Evolutionary conservation across 2,797 vertebrate genomes (phyloP), one percentile per base, ranked within the genome.

Genomic region (Acestrorhynchus altus): DNA sequence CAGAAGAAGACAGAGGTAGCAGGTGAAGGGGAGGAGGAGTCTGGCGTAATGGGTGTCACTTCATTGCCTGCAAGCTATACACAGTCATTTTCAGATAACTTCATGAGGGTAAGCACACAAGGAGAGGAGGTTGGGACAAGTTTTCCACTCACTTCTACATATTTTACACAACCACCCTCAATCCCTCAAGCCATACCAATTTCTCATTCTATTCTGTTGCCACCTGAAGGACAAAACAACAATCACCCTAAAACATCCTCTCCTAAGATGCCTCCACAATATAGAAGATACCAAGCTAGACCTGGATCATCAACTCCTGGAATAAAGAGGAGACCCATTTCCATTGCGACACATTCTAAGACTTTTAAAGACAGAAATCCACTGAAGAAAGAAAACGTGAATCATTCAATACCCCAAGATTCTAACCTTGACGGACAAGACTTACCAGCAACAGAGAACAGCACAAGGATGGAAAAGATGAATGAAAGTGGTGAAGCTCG

Each of bases 191-290:
- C 44, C 1, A 60, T 12, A 2, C 51, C 15, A 42, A 46, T 26
- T 64, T 22, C 35, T 20, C 66, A 28, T 22, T 74, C 68, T 78
- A 35, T 16, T 77, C 57, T 74, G 59, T 65, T 80, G 39, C 57
- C 24, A 15, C 49, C 70, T 2, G 59, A 47, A 22, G 79, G 16
- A 76, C 68, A 20, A 0, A 16, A n/a, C 24, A 20, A 67, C 59
- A 70, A 28, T 22, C 28, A 44, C 4, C 9, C 20, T 10, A 6
- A 31, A 60, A 67, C 40, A 59, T 40, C 47, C 18, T n/a, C 67
- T 28, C 18, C 59, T 13, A 13, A 40, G 4, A 20, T 67, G 10
- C 88, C 56, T 26, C 85, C 12, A 35, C 22, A 35, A 52, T 12
- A 31, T 9, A 51, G 49, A 15, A 57, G 61, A 71, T 61, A 31